These are phyloP conservation scores for Chrysolina oricalcia DNA, from an alignment of 2,888 invertebrate species.

Conservation along the genomic window DNA sequence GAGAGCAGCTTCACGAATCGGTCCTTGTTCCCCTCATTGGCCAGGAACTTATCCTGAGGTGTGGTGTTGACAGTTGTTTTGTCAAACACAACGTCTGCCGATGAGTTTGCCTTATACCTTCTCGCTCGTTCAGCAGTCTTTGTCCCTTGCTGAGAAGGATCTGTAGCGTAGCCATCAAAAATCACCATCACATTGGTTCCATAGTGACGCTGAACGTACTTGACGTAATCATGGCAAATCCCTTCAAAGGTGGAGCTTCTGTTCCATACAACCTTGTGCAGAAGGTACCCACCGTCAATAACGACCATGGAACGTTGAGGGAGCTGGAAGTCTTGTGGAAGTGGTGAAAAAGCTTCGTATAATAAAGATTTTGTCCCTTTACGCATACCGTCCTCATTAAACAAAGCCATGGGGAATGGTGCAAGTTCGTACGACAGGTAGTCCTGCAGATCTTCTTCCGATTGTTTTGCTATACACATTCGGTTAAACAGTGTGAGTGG, in stretches of 20 bases:
- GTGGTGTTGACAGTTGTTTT: no score
- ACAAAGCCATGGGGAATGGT: slow-evolving; percentile 34
- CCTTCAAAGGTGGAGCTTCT: slow-evolving; percentile 14
- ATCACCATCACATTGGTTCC: no score
- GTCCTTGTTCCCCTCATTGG: no score
- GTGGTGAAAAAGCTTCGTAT: slow-evolving; percentile 9
- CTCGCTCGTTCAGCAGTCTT: no score
- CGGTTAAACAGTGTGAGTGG: slow-evolving; percentile 31
- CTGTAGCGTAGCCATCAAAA: no score
- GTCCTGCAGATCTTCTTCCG: slow-evolving; percentile 20
- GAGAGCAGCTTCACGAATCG: no score
- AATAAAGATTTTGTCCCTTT: slow-evolving; percentile 10
- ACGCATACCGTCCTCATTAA: slow-evolving; percentile 14
- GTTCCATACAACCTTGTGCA: no score
- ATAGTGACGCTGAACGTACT: background rate
- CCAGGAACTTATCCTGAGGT: no score
- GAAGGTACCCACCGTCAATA: no score
- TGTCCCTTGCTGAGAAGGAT: no score
- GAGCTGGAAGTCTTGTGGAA: slow-evolving; percentile 14
- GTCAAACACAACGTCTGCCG: no score
- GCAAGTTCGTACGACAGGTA: slow-evolving; percentile 36
- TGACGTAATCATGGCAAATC: slow-evolving; percentile 8
- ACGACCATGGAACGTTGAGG: slow-evolving; percentile 17
- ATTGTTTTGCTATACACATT: slow-evolving; percentile 36
- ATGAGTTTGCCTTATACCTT: no score